Percentiles rank a stretch among this genome's conserved stretches.
Evolutionary conservation across 1,140 invertebrate species (phyloP).

Genomic region (Bombus balteatus): DNA sequence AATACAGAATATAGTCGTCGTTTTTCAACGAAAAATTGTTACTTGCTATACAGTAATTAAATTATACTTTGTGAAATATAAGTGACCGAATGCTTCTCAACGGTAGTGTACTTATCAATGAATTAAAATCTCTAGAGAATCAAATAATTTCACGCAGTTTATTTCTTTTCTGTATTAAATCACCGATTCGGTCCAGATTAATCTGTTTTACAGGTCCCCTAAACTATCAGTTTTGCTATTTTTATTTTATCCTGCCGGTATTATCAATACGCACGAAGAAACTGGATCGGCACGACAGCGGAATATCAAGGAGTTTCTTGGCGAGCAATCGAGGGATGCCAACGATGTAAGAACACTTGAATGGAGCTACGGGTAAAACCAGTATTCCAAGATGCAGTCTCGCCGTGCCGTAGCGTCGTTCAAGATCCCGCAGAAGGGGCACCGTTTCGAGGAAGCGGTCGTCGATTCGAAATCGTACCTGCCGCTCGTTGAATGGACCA

Average conservation of each 20-base stretch:
- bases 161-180: not conserved
- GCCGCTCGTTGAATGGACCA: slow-evolving; percentile 65
- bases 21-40: too few relatives aligned
- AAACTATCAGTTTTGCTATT: not conserved
- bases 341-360: slow-evolving; percentile 69
- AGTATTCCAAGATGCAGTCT: slow-evolving; percentile 44
- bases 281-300: slow-evolving; percentile 58
- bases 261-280: slow-evolving; percentile 50
- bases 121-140: not conserved
- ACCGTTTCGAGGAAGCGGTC: slow-evolving; percentile 69
- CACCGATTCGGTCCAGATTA: not conserved
- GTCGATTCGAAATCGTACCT: slow-evolving; percentile 67
- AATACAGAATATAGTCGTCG: too few relatives aligned
- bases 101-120: too few relatives aligned
- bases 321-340: slow-evolving; percentile 47
- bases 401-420: slow-evolving; percentile 6
- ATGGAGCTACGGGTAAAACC: slow-evolving; percentile 64
- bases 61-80: too few relatives aligned
- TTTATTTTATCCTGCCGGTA: slow-evolving; percentile 4
- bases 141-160: not conserved
- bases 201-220: too few relatives aligned
- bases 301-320: slow-evolving; percentile 73
- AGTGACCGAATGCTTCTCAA: too few relatives aligned
- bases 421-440: slow-evolving; percentile 60
- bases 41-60: too few relatives aligned